These are phyloP conservation scores for Orthosia gothica DNA, from an alignment of 2,888 invertebrate genomes.

Conservation along the genomic window DNA sequence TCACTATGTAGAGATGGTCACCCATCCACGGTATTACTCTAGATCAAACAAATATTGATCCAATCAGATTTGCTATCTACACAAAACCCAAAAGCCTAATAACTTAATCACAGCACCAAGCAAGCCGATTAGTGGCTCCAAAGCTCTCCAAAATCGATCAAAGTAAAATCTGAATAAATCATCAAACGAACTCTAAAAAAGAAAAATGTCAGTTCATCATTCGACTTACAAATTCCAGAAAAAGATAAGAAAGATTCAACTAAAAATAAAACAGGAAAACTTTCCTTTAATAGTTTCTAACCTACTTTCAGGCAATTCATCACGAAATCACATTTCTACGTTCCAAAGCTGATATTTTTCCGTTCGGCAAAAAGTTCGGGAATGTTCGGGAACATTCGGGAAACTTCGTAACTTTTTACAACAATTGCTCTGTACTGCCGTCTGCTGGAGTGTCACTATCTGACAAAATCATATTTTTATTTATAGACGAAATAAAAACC, in stretches of 20 bases:
- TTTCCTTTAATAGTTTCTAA: conserved; percentile 54
- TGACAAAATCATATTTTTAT: no score
- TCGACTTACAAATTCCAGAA: conserved; percentile 15
- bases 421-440: conserved; percentile 25
- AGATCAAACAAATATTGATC: neutral
- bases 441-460: no score
- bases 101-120: neutral
- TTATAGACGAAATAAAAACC: no score
- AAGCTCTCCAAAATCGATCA: neutral
- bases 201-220: neutral
- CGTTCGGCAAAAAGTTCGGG: conserved; percentile 45
- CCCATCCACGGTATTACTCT: no score
- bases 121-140: no score
- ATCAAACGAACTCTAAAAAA: neutral
- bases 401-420: conserved; percentile 52
- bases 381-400: neutral
- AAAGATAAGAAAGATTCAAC: conserved; percentile 28
- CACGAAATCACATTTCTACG: conserved; percentile 60
- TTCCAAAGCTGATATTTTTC: conserved; percentile 49
- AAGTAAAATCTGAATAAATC: neutral
- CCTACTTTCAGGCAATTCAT: conserved; percentile 58
- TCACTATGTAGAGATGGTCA: no score
- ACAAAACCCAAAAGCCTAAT: neutral
- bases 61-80: no score
- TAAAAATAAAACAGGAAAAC: conserved; percentile 43